Conservation (phyloP, 2,888 invertebrate species). For the Aleiodes leptofemur region DNA sequence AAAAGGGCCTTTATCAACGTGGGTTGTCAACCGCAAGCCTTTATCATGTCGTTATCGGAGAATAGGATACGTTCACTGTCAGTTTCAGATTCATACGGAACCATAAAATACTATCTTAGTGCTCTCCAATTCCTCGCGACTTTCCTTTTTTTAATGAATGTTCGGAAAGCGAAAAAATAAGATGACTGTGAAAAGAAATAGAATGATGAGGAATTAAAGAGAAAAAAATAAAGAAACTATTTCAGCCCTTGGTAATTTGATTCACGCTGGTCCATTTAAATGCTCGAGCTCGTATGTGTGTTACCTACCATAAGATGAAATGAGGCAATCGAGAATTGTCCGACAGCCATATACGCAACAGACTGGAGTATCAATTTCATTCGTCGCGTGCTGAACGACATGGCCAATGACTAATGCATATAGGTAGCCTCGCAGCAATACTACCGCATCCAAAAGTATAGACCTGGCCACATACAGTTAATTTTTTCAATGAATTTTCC, state of each 20-base stretch:
- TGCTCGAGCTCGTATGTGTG: neutral
- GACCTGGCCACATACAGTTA: neutral
- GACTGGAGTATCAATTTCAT: slow-evolving; percentile 54
- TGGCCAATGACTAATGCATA: slow-evolving; percentile 46
- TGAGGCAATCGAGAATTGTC: slow-evolving; percentile 24
- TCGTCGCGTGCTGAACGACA: slow-evolving; percentile 56
- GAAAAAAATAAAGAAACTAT: neutral
- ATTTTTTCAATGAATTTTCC: neutral
- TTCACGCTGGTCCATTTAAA: slow-evolving; percentile 7
- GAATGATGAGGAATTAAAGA: neutral
- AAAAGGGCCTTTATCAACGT: slow-evolving; percentile 65
- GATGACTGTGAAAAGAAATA: too few relatives aligned
- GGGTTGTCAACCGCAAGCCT: slow-evolving; percentile 70
- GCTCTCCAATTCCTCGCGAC: neutral
- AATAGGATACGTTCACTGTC: slow-evolving; percentile 43
- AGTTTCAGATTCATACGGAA: slow-evolving; percentile 16
- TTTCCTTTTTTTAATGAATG: neutral
- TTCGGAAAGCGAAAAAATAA: too few relatives aligned
- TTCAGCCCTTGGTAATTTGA: neutral
- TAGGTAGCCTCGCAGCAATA: slow-evolving; percentile 41
- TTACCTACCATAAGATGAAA: slow-evolving; percentile 9
- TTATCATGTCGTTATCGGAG: slow-evolving; percentile 63
- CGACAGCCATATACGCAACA: slow-evolving; percentile 17
- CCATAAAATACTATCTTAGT: slow-evolving; percentile 27
- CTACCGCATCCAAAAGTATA: slow-evolving; percentile 30